Base-by-base conservation (phyloP, 1,140 invertebrate species). In the Papilio dardanus region DNA sequence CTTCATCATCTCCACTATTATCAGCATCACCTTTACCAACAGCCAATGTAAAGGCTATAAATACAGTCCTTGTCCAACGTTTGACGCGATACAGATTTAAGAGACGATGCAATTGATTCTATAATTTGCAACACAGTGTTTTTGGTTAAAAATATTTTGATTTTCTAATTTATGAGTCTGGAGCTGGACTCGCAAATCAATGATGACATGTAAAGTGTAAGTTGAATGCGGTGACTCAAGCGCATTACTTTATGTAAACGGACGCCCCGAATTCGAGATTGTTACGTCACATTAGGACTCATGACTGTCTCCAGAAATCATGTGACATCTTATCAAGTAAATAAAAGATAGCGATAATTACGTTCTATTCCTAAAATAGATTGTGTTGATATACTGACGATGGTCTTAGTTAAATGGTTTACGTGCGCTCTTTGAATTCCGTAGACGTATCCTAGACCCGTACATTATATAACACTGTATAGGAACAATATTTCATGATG, bases 281-380 rank as follows among this genome's bases (percentile, higher is more conserved):
- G 50, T 58, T 58, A 28, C 24, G 54, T 30, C 54, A 62, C 21
- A 30, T 5, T 14, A 28, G 24, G 12, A 30, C 24, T 62, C 12
- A 62, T 62, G 12, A 28, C 54, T 62, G 24, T 16, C 54, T 62
- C 54, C 12, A 62, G 54, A 1, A 28, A 62, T 62, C 54, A 62
- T 62, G 54, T 62, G 50, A 54, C 21, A 54, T 10, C 19, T 54
- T 21, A 24, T 12, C 21, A 14, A 12, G 21, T 54, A 54, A 54
- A 54, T 12, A 54, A 54, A 24, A 12, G 50, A 46, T 46, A 46
- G 21, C n/a, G 46, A 24, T 16, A 54, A 12, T 54, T 24, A 54
- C 14, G 16, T 54, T 54, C 21, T 24, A 10, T 54, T 10, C 50
- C 21, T 24, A 54, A 54, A 54, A 54, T 54, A 54, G 1, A 24